Percentiles rank a stretch among this genome's conserved stretches.
Conservation (phyloP, 2,113 vertebrate genomes). For the Pitta sordida region DNA sequence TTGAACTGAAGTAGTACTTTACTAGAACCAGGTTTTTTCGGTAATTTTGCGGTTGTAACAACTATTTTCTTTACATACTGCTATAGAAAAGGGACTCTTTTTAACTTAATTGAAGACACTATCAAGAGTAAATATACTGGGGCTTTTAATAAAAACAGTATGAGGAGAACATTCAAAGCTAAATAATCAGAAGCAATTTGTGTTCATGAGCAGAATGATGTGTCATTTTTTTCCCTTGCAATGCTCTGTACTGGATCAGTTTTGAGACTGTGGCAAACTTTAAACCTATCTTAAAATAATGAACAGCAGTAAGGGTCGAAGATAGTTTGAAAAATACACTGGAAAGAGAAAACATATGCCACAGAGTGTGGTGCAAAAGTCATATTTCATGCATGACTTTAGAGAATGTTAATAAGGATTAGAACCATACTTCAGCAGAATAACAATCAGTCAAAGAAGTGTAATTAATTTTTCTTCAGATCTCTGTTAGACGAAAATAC, state of each 20-base stretch:
- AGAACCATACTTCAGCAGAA: constrained; percentile 82
- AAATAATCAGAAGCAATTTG: constrained; percentile 79
- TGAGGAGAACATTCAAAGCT: constrained; percentile 75
- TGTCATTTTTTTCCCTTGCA: constrained; percentile 51
- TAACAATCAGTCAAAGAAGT: constrained; percentile 77
- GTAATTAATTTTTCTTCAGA: constrained; percentile 80
- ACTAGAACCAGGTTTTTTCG: constrained; percentile 75
- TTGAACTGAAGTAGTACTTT: constrained; percentile 71
- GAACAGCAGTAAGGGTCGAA: constrained; percentile 79
- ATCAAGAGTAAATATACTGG: constrained; percentile 74
- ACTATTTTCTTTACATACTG: constrained; percentile 77
- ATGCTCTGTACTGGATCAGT: constrained; percentile 49
- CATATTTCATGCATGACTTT: constrained; percentile 88
- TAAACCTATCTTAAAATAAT: constrained; percentile 84
- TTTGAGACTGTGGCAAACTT: constrained; percentile 70
- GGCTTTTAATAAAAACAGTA: constrained; percentile 79
- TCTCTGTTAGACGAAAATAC: constrained; percentile 71
- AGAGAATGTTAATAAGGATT: constrained; percentile 93
- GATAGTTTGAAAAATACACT: constrained; percentile 84
- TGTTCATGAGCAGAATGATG: constrained; percentile 64
- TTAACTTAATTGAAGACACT: constrained; percentile 80
- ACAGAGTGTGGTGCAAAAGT: constrained; percentile 80
- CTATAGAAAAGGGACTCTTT: constrained; percentile 70
- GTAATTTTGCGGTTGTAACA: constrained; percentile 76
- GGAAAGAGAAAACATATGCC: constrained; percentile 88